phyloP scores from a whole-genome alignment of 2,797 vertebrate species.

The Cephalopachus bancanus region DNA sequence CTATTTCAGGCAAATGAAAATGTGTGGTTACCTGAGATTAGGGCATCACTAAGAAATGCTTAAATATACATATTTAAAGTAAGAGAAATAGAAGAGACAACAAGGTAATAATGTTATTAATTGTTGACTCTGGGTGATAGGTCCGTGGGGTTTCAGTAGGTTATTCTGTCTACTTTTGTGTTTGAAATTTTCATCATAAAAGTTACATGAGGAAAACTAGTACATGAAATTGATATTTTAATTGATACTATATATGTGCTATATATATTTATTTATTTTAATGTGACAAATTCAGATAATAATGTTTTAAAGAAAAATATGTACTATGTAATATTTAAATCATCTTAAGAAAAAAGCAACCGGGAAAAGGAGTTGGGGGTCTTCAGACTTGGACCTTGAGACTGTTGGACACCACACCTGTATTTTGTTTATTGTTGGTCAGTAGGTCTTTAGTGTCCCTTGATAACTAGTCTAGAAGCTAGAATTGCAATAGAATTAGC shows the following conservation, averaged over 20 bases:
- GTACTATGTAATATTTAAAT: not conserved
- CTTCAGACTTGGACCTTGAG: not conserved
- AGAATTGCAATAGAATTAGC: not conserved
- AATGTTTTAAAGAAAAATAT: not conserved
- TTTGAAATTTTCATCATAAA: constrained; percentile 13
- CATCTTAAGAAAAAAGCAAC: not conserved
- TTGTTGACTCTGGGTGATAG: not conserved
- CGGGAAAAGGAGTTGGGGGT: not conserved
- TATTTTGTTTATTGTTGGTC: constrained; percentile 1
- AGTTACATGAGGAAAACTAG: not conserved
- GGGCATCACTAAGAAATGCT: not conserved
- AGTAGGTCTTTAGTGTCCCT: not conserved
- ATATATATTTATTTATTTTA: not conserved
- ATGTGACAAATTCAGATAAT: not conserved
- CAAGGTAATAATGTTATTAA: not conserved
- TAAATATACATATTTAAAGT: not conserved
- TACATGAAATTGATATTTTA: constrained; percentile 29
- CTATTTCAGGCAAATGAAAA: not conserved
- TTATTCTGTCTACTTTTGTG: not conserved
- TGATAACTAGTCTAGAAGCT: constrained; percentile 1
- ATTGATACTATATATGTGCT: not conserved
- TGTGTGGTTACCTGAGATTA: not conserved
- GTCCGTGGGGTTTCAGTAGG: not conserved
- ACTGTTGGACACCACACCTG: not conserved
- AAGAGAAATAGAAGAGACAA: constrained; percentile 16